These are phyloP conservation scores for Acropora yongei DNA, from an alignment of 64 coral and sea anemone genomes.

Conservation along the genomic window DNA sequence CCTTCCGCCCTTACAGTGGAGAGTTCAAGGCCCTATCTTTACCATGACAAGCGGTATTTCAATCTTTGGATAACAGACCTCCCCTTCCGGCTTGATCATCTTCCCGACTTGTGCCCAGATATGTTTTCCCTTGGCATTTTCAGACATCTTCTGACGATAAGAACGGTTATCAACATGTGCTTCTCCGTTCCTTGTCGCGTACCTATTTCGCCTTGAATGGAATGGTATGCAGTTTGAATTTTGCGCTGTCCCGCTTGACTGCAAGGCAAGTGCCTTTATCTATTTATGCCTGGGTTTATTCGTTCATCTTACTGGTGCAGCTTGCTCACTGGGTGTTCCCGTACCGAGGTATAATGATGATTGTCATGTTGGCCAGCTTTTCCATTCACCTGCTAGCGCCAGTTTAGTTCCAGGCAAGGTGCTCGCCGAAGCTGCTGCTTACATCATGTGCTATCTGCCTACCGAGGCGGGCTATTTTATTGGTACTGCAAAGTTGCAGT, in stretches of 20 bases:
- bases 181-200: background rate
- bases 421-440: background rate
- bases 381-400: no score
- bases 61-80: constrained; percentile 19
- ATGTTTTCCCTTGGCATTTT: background rate
- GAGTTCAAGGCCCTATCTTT: background rate
- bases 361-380: no score
- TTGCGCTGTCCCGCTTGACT: constrained; percentile 15
- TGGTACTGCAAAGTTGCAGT: background rate
- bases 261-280: constrained; percentile 40
- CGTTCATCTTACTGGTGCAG: background rate
- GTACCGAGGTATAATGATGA: no score
- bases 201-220: constrained; percentile 47
- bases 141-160: background rate
- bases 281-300: background rate
- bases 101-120: background rate
- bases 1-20: background rate
- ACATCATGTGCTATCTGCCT: constrained; percentile 7
- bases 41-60: background rate
- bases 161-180: background rate
- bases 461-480: constrained; percentile 10
- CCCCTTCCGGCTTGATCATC: constrained; percentile 28
- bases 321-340: background rate
- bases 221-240: constrained; percentile 15
- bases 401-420: no score